Evolutionary conservation across 2,113 vertebrate genomes (phyloP), one percentile per base, ranked within the genome.

Genomic region (Zosterops hypoxanthus): DNA sequence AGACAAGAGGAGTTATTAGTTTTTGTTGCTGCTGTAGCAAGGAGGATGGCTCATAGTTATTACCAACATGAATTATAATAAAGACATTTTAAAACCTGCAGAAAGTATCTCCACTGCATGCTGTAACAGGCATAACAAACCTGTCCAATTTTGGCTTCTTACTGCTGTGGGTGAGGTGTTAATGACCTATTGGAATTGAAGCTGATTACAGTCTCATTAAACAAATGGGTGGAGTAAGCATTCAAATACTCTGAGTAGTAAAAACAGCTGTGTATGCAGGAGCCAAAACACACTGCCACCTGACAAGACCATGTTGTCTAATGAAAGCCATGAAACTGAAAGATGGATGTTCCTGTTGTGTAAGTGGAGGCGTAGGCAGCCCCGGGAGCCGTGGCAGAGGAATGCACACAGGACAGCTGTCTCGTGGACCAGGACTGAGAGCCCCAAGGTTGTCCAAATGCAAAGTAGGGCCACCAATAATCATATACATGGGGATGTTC

Each of bases 121-220:
- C 66, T 81, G 46, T 50, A 91, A 91, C 95, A 96, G 42, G 94
- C 73, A 77, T 36, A 80, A 70, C 21, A 94, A 95, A 86, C 82
- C 84, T 90, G 82, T 47, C 42, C 59, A 93, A 73, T 95, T 95
- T 92, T 94, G 87, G 42, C 47, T 95, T 79, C 3, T 0, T 34
- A 42, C 80, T 88, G 55, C 79, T 93, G 68, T 92, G 94, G 87
- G 82, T 93, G 93, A 92, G 70, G 90, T 95, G 91, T 77, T 96
- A 96, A 97, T 92, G 87, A 91, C 79, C 78, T 88, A 90, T 80
- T 94, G 87, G 87, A 95, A 90, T 50, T 88, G 88, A 83, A 92
- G 71, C 21, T 90, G 91, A 95, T 95, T 96, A 84, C 82, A 87
- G 50, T 92, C 82, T 95, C 69, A 90, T 96, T 95, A 96, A 95